Evolutionary conservation across 2,797 vertebrate genomes (phyloP).

Genomic region (Argyrosomus regius): DNA sequence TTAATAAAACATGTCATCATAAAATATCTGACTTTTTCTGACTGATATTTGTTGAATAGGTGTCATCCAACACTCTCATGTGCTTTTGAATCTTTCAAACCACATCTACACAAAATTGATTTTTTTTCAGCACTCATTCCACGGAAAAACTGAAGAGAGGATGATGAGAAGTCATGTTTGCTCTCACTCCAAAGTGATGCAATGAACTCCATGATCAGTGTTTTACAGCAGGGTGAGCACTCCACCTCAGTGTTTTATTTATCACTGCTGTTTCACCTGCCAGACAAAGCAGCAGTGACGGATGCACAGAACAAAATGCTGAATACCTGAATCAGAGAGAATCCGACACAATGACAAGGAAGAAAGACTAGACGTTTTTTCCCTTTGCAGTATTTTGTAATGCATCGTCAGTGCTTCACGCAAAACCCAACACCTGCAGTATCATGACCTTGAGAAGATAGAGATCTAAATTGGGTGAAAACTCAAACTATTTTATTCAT

Average conservation of each 20-base stretch:
- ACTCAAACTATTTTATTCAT: background rate
- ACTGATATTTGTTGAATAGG: constrained; percentile 69
- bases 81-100: constrained; percentile 59
- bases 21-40: constrained; percentile 59
- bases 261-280: constrained; percentile 60
- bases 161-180: constrained; percentile 63
- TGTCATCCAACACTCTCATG: constrained; percentile 47
- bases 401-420: constrained; percentile 23
- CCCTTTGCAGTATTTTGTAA: constrained; percentile 15
- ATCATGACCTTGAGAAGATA: constrained; percentile 3
- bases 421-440: constrained; percentile 21
- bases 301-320: constrained; percentile 60
- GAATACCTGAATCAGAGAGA: constrained; percentile 61
- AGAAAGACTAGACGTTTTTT: constrained; percentile 52
- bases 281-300: constrained; percentile 67
- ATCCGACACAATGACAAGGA: constrained; percentile 56
- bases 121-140: constrained; percentile 32
- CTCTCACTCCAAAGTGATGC: constrained; percentile 67
- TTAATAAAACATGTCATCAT: constrained; percentile 75
- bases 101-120: constrained; percentile 46
- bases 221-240: constrained; percentile 56
- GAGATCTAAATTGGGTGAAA: background rate
- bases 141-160: constrained; percentile 27
- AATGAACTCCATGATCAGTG: constrained; percentile 68
- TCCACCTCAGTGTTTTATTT: constrained; percentile 64